Conservation (phyloP, 2,113 vertebrate species). For the Gorsachius goisagi region DNA sequence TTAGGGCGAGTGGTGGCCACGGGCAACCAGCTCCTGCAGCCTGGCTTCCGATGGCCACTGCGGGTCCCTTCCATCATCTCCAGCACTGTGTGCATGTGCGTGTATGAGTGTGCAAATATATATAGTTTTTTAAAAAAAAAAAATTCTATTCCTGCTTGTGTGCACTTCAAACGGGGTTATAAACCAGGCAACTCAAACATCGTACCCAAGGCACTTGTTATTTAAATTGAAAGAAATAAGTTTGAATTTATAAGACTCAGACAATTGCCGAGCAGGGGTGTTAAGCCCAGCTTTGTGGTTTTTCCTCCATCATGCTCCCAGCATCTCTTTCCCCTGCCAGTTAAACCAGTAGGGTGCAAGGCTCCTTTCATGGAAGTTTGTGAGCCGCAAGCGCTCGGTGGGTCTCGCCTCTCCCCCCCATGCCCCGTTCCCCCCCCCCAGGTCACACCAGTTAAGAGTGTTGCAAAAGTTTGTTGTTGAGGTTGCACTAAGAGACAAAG, state of each 20-base stretch:
- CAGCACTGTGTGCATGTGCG: background rate
- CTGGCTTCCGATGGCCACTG: accelerated
- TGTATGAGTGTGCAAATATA: conserved; percentile 33
- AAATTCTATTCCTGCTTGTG: conserved; percentile 25
- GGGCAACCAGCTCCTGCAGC: background rate
- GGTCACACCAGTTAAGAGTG: accelerated
- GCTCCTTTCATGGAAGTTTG: background rate
- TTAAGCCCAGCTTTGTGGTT: background rate
- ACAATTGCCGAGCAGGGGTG: background rate
- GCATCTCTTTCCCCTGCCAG: background rate
- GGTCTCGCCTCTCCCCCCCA: background rate
- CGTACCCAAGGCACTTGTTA: conserved; percentile 14
- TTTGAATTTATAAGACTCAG: background rate
- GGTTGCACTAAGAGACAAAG: background rate
- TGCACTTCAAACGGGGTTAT: conserved; percentile 29
- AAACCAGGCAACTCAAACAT: background rate
- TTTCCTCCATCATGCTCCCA: background rate
- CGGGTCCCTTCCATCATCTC: background rate
- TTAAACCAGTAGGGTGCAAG: background rate
- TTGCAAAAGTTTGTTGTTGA: background rate
- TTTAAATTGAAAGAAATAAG: background rate
- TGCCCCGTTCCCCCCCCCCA: background rate
- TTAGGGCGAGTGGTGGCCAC: background rate
- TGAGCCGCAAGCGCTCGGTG: background rate
- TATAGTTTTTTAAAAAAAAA: background rate